A percentile compares a stretch with the other conserved stretches of the same genome.
phyloP scores from a whole-genome alignment of 2,888 invertebrate genomes.

The Alcis repandata region DNA sequence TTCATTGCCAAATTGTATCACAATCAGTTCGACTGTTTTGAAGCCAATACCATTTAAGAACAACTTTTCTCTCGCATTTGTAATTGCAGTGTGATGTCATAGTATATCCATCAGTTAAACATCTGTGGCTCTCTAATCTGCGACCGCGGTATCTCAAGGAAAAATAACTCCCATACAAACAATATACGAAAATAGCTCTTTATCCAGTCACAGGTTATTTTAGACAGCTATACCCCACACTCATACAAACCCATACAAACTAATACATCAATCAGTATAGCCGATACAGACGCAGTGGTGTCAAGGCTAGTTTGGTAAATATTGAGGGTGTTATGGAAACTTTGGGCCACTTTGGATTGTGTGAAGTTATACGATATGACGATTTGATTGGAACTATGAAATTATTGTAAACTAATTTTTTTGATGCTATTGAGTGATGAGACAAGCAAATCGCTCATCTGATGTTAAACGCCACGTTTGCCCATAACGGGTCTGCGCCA shows the following conservation, averaged over 20 bases:
- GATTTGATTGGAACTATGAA: neutral
- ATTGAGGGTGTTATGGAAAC: slow-evolving; percentile 14
- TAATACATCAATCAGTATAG: slow-evolving; percentile 6
- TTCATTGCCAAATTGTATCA: too few relatives aligned
- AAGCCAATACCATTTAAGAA: neutral
- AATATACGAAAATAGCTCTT: slow-evolving; percentile 26
- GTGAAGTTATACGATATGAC: neutral
- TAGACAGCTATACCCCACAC: slow-evolving; percentile 5
- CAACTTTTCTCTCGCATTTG: too few relatives aligned
- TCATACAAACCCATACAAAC: neutral
- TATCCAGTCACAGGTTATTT: slow-evolving; percentile 30
- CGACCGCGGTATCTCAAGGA: slow-evolving; percentile 29
- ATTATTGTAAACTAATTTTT: neutral
- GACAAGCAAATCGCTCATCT: too few relatives aligned
- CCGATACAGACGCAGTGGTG: neutral
- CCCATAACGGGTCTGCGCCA: too few relatives aligned
- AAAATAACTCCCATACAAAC: slow-evolving; percentile 28
- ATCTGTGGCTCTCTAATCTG: neutral
- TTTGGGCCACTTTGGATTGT: slow-evolving; percentile 1
- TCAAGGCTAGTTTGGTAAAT: slow-evolving; percentile 15
- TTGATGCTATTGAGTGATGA: too few relatives aligned
- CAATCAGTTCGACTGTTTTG: too few relatives aligned
- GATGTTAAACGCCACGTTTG: too few relatives aligned
- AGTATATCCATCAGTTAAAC: neutral
- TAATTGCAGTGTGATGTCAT: too few relatives aligned